Conservation (phyloP, 37 sponge, comb jelly and placozoan species). For the Cladorhizidae sp. region DNA sequence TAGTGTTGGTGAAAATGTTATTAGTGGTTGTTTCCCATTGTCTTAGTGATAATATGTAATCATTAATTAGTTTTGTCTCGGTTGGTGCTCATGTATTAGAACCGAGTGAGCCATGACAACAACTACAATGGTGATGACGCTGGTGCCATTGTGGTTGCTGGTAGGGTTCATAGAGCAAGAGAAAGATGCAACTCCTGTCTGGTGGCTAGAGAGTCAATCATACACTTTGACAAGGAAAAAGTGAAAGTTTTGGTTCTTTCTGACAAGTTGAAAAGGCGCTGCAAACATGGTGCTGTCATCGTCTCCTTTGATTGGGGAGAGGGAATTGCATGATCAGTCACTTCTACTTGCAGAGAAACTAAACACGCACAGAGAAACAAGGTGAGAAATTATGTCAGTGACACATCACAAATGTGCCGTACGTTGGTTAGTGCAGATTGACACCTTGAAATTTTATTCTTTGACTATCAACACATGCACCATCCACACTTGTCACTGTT, state of each 20-base stretch:
- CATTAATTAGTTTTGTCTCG: no score
- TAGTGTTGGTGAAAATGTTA: no score
- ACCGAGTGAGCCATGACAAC: no score
- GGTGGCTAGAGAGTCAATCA: conserved; percentile 79
- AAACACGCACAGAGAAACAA: conserved; percentile 76
- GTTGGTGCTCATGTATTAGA: no score
- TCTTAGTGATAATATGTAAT: no score
- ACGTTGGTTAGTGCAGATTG: no score
- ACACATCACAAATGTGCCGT: background rate
- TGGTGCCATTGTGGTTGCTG: no score
- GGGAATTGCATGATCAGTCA: conserved; percentile 85
- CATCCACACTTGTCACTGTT: background rate
- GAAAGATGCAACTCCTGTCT: conserved; percentile 77
- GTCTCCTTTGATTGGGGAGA: conserved; percentile 82
- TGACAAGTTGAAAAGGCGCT: conserved; percentile 62
- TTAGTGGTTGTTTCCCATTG: no score
- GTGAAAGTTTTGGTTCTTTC: conserved; percentile 77
- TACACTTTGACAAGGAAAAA: conserved; percentile 78
- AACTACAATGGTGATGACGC: no score
- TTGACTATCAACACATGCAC: background rate
- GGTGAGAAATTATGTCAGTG: background rate
- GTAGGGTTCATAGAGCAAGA: conserved; percentile 75
- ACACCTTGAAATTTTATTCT: background rate
- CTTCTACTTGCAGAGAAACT: conserved; percentile 81
- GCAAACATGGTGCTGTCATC: conserved; percentile 72